Conservation (phyloP, 2,113 vertebrate species). For the Aldabrachelys gigantea region DNA sequence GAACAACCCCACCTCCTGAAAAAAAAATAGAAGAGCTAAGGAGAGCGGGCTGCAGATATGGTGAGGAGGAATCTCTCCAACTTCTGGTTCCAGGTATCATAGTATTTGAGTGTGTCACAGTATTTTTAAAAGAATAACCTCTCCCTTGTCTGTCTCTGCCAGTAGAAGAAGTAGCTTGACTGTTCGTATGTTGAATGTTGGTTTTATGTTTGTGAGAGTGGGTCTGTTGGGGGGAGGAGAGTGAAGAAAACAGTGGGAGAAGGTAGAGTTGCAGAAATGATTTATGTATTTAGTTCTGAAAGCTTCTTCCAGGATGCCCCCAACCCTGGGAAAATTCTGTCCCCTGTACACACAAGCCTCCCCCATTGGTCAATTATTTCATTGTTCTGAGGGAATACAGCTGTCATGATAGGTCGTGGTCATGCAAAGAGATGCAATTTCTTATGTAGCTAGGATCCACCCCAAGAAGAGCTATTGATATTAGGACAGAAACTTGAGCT, state of each 20-base stretch:
- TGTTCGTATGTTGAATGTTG: accelerated
- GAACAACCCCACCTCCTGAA: not conserved
- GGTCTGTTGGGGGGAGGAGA: not conserved
- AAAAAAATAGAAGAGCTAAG: not conserved
- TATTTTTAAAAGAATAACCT: not conserved
- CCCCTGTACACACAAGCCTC: not conserved
- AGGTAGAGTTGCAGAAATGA: not conserved
- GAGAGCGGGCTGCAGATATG: not conserved
- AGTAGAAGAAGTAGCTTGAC: accelerated
- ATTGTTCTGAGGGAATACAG: not conserved
- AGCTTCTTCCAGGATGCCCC: not conserved
- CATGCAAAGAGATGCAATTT: not conserved
- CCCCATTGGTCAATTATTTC: not conserved
- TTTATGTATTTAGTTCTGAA: not conserved
- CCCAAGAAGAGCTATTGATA: not conserved
- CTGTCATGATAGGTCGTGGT: not conserved
- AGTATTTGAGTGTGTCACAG: not conserved
- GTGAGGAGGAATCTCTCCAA: not conserved
- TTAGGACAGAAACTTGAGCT: not conserved
- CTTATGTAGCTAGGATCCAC: not conserved
- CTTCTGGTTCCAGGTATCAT: not conserved
- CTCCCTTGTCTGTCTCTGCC: not conserved
- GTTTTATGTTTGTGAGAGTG: not conserved
- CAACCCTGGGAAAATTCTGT: not conserved
- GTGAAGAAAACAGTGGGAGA: not conserved